Evolutionary conservation across 2,113 vertebrate species (phyloP), one percentile per base, ranked within the genome.

Genomic region (Dasypus novemcinctus): DNA sequence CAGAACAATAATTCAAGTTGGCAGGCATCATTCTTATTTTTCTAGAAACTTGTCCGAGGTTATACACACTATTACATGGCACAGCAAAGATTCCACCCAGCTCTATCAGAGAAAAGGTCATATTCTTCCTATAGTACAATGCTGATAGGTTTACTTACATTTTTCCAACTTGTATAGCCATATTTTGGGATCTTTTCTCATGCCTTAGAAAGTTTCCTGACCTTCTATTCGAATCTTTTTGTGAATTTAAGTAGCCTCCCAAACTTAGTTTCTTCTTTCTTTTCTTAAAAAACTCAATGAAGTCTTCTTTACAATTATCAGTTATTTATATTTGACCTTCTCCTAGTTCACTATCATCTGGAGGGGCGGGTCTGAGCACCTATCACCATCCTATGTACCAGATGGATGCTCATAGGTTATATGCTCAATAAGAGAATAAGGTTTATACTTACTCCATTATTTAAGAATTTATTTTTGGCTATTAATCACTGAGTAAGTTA

Each of bases 401-500:
- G 89, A 57, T 25, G 21, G 46, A 49, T 57, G 33, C 25, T 79
- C 82, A 81, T 52, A 49, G 36, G 23, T 29, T 57, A 87, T 43
- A 10, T 92, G 41, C 33, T 80, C 57, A 94, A 1, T 49, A 86
- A 80, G 29, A 91, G 33, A 8, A 54, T 69, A 52, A 91, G 59
- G 61, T 10, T 76, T 27, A 49, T 14, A 52, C 29, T 71, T 81
- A 87, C 25, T 93, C 18, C 12, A 72, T 21, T 29, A 90, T 41
- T 74, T 87, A 96, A 54, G 52, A 68, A 63, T 54, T 83, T 74
- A 57, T 31, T 90, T 66, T 59, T 90, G 52, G 38, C 41, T 94
- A 57, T 79, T 94, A 81, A 95, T 52, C 89, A 93, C 29, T 69
- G 43, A 78, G 38, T 66, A 87, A 82, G 12, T 71, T 80, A 46